Conservation (phyloP, 2,888 invertebrate genomes). For the Gasteruption jaculator region DNA sequence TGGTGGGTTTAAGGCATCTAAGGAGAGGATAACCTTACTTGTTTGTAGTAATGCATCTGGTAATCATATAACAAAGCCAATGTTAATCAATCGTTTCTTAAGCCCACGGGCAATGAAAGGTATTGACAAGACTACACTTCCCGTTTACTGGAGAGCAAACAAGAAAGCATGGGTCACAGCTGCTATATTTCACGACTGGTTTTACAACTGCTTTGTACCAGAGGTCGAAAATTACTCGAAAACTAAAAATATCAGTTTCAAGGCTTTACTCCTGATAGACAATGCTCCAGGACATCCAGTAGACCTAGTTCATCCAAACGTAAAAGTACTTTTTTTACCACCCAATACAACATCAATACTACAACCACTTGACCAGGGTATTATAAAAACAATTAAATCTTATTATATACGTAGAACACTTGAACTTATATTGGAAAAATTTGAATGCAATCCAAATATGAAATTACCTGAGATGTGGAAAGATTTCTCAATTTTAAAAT, state of each 20-base stretch:
- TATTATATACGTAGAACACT: slow-evolving; percentile 3
- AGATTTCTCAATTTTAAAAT: slow-evolving; percentile 10
- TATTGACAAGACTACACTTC: slow-evolving; percentile 12
- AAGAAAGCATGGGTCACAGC: slow-evolving; percentile 10
- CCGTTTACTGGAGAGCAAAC: slow-evolving; percentile 3
- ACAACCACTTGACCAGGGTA: slow-evolving; percentile 7
- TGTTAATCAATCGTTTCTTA: slow-evolving; percentile 11
- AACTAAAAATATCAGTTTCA: slow-evolving; percentile 7
- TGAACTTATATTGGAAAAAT: background rate
- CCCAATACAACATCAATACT: slow-evolving; percentile 5
- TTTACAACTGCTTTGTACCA: slow-evolving; percentile 6
- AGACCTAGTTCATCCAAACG: slow-evolving; percentile 6
- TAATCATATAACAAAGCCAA: slow-evolving; percentile 8
- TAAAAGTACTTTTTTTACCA: slow-evolving; percentile 6
- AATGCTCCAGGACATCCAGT: slow-evolving; percentile 6
- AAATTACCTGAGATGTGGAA: slow-evolving; percentile 9
- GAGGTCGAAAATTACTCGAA: slow-evolving; percentile 2
- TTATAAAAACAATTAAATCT: slow-evolving; percentile 7
- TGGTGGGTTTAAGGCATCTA: slow-evolving; percentile 6
- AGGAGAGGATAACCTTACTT: slow-evolving; percentile 6
- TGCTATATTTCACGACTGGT: slow-evolving; percentile 6
- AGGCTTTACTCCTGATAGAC: slow-evolving; percentile 7
- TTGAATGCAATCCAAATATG: slow-evolving; percentile 8
- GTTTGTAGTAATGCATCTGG: slow-evolving; percentile 10
- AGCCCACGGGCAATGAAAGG: slow-evolving; percentile 14